A percentile compares a stretch with the other conserved stretches of the same genome.
These are phyloP conservation scores for Drosophila yakuba DNA, from an alignment of 1,140 invertebrate genomes.

Conservation along the genomic window DNA sequence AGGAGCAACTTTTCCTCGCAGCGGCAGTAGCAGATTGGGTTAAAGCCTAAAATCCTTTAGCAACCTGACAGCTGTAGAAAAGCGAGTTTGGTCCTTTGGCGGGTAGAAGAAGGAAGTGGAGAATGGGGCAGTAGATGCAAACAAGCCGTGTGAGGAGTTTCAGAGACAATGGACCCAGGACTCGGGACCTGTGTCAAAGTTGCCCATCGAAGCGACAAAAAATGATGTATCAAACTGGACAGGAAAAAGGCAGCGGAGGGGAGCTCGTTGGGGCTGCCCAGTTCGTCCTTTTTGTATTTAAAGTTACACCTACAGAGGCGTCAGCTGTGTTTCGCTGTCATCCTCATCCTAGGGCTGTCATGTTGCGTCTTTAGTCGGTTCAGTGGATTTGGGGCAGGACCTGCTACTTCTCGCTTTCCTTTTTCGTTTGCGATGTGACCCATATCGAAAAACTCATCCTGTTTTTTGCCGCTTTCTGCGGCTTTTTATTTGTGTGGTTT, in stretches of 20 bases:
- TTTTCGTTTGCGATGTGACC: conserved; percentile 18
- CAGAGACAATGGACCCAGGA: conserved; percentile 18
- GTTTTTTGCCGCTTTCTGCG: conserved; percentile 24
- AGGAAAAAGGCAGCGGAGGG: conserved; percentile 22
- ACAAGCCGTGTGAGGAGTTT: conserved; percentile 27
- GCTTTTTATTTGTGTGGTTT: conserved; percentile 59
- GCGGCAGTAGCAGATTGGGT: conserved; percentile 36
- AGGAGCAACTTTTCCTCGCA: conserved; percentile 41
- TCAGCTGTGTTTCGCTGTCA: conserved; percentile 40
- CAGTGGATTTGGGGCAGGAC: conserved; percentile 16
- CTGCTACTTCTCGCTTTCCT: neutral
- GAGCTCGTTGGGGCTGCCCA: conserved; percentile 19
- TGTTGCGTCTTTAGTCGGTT: conserved; percentile 41
- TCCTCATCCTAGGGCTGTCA: conserved; percentile 26
- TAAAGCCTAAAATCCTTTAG: conserved; percentile 73
- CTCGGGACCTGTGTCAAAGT: conserved; percentile 61
- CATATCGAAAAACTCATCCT: conserved; percentile 17
- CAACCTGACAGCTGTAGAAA: conserved; percentile 52
- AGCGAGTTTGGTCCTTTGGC: neutral
- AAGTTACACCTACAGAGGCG: conserved; percentile 71
- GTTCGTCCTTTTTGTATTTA: conserved; percentile 61
- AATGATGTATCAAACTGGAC: conserved; percentile 65
- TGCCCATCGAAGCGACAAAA: conserved; percentile 70
- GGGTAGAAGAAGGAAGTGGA: neutral
- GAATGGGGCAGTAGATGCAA: conserved; percentile 24